Base-by-base conservation (phyloP, 2,113 vertebrate genomes). In the Nymphicus hollandicus region DNA sequence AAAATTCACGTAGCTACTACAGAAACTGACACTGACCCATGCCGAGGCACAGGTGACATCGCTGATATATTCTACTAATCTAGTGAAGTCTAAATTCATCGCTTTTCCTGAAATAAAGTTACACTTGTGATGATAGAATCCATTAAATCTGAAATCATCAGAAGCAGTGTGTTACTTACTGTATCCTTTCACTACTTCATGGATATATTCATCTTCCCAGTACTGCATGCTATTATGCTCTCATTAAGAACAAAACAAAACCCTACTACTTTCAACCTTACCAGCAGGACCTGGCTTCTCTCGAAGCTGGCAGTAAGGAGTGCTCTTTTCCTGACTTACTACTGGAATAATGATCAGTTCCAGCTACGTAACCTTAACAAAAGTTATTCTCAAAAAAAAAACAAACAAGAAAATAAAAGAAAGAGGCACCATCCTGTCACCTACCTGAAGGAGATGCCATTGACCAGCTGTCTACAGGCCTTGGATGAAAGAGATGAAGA, bases 401-500 rank as follows among this genome's bases (percentile, higher is more conserved):
- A n/a, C 41, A 24, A 5, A 29, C 31, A n/a, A 15, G 9, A 23
- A 9, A 56, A 56, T 31, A 56, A 58, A 58, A 58, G 33, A 58
- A 58, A 24, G 20, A 58, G 55, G 20, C 49, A 69, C 46, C 20
- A 7, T 31, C 37, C 8, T 82, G 68, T 86, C 43, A 97, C 97
- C 43, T 96, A 99, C 99, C 99, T 98, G 92, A 92, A 96, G 73
- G 98, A 97, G 92, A 97, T 93, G 85, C 97, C 98, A 95, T 98
- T 98, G 89, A 95, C 70, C 86, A 98, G 83, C 60, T 97, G 97
- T 71, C 94, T 95, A 71, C 97, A 96, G 16, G 97, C 61, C 97
- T 99, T 99, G 66, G 98, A 95, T 15, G 98, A 98, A 39, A 98
- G 95, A 33, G 98, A 97, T 76, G 98, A 98, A 73, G 98, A 98